A percentile compares a stretch with the other conserved stretches of the same genome.
phyloP scores from a whole-genome alignment of 2,113 vertebrate genomes.

The Takifugu flavidus region DNA sequence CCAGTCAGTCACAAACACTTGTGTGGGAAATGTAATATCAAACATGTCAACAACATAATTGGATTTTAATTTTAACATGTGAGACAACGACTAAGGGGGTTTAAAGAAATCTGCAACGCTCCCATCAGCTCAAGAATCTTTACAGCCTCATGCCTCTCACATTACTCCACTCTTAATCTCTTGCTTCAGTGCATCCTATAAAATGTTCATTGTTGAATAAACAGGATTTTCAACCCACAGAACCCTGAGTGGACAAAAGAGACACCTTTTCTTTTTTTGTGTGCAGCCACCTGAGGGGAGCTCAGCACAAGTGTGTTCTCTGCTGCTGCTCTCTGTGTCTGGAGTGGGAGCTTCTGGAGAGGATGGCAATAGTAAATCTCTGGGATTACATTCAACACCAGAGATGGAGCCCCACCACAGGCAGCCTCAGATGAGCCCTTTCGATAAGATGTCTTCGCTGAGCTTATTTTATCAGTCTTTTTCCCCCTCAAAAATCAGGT shows the following conservation, averaged over 20 bases:
- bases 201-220: slow-evolving; percentile 36
- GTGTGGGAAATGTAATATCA: no score
- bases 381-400: slow-evolving; percentile 55
- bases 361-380: slow-evolving; percentile 48
- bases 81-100: not conserved
- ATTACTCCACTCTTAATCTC: slow-evolving; percentile 14
- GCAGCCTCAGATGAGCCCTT: slow-evolving; percentile 34
- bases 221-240: slow-evolving; percentile 9
- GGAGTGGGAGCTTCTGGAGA: slow-evolving; percentile 29
- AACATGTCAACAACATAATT: no score
- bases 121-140: slow-evolving; percentile 5
- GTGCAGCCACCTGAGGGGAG: not conserved
- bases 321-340: slow-evolving; percentile 29
- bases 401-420: slow-evolving; percentile 28
- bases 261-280: slow-evolving; percentile 1
- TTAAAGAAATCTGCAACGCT: slow-evolving; percentile 30
- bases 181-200: slow-evolving; percentile 40
- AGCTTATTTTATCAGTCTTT: slow-evolving; percentile 1
- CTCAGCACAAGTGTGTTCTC: slow-evolving; percentile 6
- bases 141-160: slow-evolving; percentile 2
- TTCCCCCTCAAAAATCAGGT: not conserved
- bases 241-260: not conserved
- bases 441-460: slow-evolving; percentile 27
- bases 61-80: no score
- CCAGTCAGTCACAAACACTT: no score